Conservation (phyloP, 30 jellyfish, hydroid and myxozoan genomes). For the Aurelia sp. region DNA sequence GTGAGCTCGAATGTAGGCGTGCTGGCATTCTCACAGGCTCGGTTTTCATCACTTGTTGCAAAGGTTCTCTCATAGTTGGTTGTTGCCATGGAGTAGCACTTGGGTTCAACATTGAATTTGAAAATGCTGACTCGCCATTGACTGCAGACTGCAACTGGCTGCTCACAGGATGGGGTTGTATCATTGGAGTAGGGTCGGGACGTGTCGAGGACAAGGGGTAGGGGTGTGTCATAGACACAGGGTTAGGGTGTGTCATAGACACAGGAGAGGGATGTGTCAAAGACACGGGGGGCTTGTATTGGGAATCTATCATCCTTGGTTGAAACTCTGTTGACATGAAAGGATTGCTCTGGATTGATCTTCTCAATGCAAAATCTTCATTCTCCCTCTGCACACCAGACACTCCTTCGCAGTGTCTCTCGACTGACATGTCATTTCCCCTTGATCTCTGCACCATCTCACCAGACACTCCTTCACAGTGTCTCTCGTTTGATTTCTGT, state of each 20-base stretch:
- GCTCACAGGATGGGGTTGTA: constrained; percentile 6
- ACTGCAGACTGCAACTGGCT: constrained; percentile 13
- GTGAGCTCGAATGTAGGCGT: no score
- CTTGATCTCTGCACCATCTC: no score
- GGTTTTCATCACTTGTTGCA: constrained; percentile 3
- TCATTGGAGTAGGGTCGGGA: constrained; percentile 1
- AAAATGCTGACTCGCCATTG: neutral
- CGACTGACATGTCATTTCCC: no score
- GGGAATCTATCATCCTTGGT: neutral
- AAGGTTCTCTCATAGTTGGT: neutral
- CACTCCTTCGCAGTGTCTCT: no score
- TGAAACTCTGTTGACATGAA: neutral
- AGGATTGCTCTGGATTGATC: no score
- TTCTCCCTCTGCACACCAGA: neutral
- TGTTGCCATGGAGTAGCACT: constrained; percentile 11
- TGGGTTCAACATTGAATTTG: neutral
- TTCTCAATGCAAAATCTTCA: neutral
- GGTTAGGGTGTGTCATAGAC: no score
- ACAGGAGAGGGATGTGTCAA: no score
- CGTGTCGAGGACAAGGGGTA: no score
- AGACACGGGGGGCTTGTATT: neutral
- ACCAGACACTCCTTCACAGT: no score
- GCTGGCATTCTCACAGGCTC: constrained; percentile 17
- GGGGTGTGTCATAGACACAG: no score
- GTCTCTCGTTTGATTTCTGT: no score